A percentile compares a stretch with the other conserved stretches of the same genome.
Evolutionary conservation across 2,888 invertebrate genomes (phyloP).

Genomic region (Stenichneumon culpator): DNA sequence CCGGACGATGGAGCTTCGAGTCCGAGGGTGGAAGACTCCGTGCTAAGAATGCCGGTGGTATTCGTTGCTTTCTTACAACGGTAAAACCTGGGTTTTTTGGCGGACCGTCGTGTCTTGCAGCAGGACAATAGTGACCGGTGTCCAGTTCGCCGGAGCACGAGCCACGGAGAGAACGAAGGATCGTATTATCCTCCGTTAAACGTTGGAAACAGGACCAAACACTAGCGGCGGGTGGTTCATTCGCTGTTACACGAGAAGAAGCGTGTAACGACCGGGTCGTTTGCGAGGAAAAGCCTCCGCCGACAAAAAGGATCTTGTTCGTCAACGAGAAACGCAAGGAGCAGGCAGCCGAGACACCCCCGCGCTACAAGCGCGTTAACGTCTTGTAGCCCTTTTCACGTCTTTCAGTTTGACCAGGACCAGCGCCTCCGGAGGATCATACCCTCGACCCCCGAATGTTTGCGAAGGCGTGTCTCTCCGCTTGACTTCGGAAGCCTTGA

Average conservation of each 20-base stretch:
- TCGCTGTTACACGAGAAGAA: slow-evolving; percentile 64
- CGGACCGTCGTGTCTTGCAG: slow-evolving; percentile 22
- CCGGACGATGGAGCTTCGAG: slow-evolving; percentile 33
- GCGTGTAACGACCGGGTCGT: slow-evolving; percentile 68
- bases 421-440: slow-evolving; percentile 55
- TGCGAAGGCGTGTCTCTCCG: slow-evolving; percentile 76
- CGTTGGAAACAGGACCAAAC: slow-evolving; percentile 69
- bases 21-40: slow-evolving; percentile 39
- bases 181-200: slow-evolving; percentile 64
- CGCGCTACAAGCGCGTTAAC: slow-evolving; percentile 61
- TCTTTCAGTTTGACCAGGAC: slow-evolving; percentile 65
- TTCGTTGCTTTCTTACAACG: slow-evolving; percentile 25
- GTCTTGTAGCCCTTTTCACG: slow-evolving; percentile 62
- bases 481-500: slow-evolving; percentile 63
- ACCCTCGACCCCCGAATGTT: slow-evolving; percentile 23
- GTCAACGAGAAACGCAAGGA: slow-evolving; percentile 16
- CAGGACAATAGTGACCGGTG: slow-evolving; percentile 66
- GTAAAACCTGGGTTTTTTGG: background rate
- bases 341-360: slow-evolving; percentile 46
- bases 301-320: background rate
- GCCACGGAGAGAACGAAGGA: slow-evolving; percentile 24
- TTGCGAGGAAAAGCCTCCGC: slow-evolving; percentile 26
- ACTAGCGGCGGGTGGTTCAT: slow-evolving; percentile 71
- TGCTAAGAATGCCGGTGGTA: slow-evolving; percentile 42
- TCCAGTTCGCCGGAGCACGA: slow-evolving; percentile 53